These are phyloP conservation scores for Aproaerema taeniolella DNA, from an alignment of 2,888 invertebrate species.

Conservation along the genomic window DNA sequence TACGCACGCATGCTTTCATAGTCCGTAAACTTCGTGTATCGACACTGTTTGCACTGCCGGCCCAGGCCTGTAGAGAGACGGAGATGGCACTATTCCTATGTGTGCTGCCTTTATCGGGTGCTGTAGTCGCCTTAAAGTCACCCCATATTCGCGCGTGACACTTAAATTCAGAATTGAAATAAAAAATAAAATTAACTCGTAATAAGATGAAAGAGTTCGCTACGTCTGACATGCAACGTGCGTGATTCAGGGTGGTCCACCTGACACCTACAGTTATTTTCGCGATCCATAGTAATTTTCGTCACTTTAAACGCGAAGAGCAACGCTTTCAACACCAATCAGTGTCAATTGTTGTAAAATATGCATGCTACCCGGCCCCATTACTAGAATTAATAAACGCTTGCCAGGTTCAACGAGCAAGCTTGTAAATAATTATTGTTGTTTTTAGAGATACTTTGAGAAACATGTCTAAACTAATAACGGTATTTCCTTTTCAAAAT, in stretches of 20 bases:
- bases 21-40: too few species aligned
- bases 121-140: too few species aligned
- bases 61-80: too few species aligned
- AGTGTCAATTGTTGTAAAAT: constrained; percentile 8
- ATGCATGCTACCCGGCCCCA: background rate
- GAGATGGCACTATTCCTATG: too few species aligned
- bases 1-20: too few species aligned
- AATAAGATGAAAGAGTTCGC: constrained; percentile 6
- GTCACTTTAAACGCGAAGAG: constrained; percentile 3
- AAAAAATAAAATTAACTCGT: constrained; percentile 10
- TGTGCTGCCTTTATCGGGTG: too few species aligned
- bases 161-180: too few species aligned
- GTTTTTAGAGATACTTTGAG: too few species aligned
- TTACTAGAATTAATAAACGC: constrained; percentile 6
- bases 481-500: too few species aligned
- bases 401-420: background rate
- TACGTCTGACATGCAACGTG: constrained; percentile 7
- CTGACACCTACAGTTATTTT: constrained; percentile 8
- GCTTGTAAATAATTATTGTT: constrained; percentile 1
- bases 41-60: too few species aligned
- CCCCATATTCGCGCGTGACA: too few species aligned
- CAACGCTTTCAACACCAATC: constrained; percentile 6
- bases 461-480: too few species aligned
- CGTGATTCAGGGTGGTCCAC: constrained; percentile 11
- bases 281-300: constrained; percentile 10